These are phyloP conservation scores for Pipistrellus kuhlii DNA, from an alignment of 2,797 vertebrate species.

Conservation along the genomic window DNA sequence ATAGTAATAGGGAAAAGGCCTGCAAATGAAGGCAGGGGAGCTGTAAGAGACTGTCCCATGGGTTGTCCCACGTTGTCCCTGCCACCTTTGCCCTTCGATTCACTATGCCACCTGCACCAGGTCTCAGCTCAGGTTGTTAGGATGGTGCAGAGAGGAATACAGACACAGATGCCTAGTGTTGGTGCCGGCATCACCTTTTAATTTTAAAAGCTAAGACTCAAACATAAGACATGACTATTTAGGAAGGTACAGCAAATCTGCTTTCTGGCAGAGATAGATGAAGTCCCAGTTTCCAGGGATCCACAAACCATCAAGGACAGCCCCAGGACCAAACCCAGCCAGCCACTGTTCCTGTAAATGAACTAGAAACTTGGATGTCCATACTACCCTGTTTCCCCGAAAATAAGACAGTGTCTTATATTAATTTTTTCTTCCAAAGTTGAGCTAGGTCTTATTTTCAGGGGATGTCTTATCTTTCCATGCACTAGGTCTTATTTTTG, in stretches of 20 bases:
- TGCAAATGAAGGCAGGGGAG: neutral
- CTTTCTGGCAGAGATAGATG: neutral
- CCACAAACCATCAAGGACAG: neutral
- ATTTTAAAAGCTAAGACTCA: neutral
- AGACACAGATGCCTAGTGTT: neutral
- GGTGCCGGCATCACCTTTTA: neutral
- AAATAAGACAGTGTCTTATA: no score
- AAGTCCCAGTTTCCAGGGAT: neutral
- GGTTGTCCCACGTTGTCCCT: accelerated
- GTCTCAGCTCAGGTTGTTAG: no score
- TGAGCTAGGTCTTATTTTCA: no score
- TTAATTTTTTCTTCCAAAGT: no score
- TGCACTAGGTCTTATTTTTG: no score
- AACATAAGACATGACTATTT: neutral
- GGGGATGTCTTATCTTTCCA: no score
- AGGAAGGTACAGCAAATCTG: neutral
- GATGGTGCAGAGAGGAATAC: no score
- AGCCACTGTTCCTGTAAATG: neutral
- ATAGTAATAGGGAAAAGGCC: neutral
- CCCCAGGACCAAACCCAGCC: neutral
- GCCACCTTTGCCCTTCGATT: accelerated
- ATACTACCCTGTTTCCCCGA: no score
- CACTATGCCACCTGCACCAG: accelerated
- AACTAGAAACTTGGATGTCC: neutral
- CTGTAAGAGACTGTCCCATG: accelerated